Evolutionary conservation across 1,140 invertebrate species (phyloP).

Genomic region (Tigriopus japonicus): DNA sequence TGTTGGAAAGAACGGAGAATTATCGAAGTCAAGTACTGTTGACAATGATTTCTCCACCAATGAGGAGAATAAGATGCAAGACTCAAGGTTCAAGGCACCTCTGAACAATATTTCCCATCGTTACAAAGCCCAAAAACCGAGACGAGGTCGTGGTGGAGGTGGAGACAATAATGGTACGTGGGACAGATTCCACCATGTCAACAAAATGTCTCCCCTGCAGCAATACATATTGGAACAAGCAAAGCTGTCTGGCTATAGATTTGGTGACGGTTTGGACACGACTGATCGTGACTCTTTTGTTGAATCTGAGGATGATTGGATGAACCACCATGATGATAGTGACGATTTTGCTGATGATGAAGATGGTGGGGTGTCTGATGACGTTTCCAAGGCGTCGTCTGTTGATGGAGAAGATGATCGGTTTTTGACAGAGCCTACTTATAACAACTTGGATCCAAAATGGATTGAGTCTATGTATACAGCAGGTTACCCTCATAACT

Average conservation of each 20-base stretch:
- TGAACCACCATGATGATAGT: conserved; percentile 33
- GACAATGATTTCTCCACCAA: no score
- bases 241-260: conserved; percentile 39
- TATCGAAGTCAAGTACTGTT: no score
- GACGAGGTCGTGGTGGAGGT: no score
- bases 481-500: no score
- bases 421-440: conserved; percentile 18
- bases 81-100: no score
- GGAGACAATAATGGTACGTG: no score
- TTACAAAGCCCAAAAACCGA: no score
- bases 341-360: conserved; percentile 47
- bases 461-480: conserved; percentile 11
- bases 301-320: conserved; percentile 26
- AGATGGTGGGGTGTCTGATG: conserved; percentile 23
- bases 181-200: background rate
- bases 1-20: no score
- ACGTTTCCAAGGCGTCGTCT: background rate
- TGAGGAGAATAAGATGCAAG: no score
- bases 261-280: conserved; percentile 43
- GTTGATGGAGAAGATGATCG: conserved; percentile 3
- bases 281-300: conserved; percentile 29
- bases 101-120: no score
- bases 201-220: conserved; percentile 55
- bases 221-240: conserved; percentile 66
- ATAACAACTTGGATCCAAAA: conserved; percentile 19